Evolutionary conservation across 92 coral and sea anemone species (phyloP).

Genomic region (Nematostella vectensis): DNA sequence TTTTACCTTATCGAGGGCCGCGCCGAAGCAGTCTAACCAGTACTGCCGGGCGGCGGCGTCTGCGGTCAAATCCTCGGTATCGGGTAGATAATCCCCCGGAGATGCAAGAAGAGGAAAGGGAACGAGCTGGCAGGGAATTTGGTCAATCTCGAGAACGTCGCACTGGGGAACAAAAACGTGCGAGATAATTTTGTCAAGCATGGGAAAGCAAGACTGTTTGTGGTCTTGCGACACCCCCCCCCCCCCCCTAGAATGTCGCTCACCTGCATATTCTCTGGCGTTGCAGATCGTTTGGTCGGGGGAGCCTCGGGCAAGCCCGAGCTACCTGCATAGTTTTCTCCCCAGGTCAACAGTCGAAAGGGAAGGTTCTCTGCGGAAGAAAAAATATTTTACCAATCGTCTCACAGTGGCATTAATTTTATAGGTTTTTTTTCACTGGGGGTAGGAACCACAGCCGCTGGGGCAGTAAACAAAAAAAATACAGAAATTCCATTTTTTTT

Average conservation of each 20-base stretch:
- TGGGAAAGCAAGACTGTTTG: too few species aligned
- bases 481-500: too few species aligned
- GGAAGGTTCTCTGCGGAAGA: slow-evolving; percentile 35
- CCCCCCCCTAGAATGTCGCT: too few species aligned
- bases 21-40: slow-evolving; percentile 87
- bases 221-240: too few species aligned
- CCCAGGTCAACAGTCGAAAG: slow-evolving; percentile 62
- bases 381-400: background rate
- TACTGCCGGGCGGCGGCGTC: slow-evolving; percentile 76
- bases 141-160: slow-evolving; percentile 86
- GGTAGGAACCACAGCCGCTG: too few species aligned
- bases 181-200: too few species aligned
- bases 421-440: too few species aligned
- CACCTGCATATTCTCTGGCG: background rate
- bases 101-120: slow-evolving; percentile 74
- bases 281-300: background rate
- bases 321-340: slow-evolving; percentile 95
- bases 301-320: slow-evolving; percentile 60
- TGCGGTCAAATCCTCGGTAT: slow-evolving; percentile 82
- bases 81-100: slow-evolving; percentile 80
- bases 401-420: too few species aligned
- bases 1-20: slow-evolving; percentile 75
- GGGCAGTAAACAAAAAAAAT: too few species aligned
- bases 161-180: slow-evolving; percentile 44
- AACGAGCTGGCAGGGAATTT: slow-evolving; percentile 60